Evolutionary conservation across 1,140 invertebrate species (phyloP).

Genomic region (Idris sp.): DNA sequence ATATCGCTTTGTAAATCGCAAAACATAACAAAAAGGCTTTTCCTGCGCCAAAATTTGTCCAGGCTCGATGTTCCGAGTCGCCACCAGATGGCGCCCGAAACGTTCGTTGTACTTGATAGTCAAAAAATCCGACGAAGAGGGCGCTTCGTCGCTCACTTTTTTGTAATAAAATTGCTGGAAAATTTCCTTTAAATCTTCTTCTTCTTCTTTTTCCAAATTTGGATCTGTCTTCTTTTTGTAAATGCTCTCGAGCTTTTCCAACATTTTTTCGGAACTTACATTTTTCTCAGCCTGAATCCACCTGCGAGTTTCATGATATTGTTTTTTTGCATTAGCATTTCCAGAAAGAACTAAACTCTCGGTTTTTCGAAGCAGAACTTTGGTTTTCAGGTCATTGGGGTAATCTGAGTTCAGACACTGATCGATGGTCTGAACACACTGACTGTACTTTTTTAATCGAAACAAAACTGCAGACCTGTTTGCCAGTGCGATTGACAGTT

Average conservation of each 20-base stretch:
- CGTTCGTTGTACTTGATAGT: conserved; percentile 78
- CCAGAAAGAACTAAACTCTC: conserved; percentile 45
- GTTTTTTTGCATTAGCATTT: conserved; percentile 6
- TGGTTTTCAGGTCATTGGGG: conserved; percentile 61
- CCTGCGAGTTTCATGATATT: conserved; percentile 6
- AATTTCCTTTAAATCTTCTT: not conserved
- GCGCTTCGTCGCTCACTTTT: conserved; percentile 73
- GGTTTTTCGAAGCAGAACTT: conserved; percentile 56
- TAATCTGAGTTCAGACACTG: conserved; percentile 60
- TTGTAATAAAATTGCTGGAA: conserved; percentile 18
- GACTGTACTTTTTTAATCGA: conserved; percentile 80
- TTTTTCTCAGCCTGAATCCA: conserved; percentile 42
- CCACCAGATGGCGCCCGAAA: conserved; percentile 83
- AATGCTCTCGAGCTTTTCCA: not conserved
- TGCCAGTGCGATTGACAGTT: conserved; percentile 81
- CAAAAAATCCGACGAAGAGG: conserved; percentile 81
- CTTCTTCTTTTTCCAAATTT: not conserved
- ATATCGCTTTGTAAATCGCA: not conserved
- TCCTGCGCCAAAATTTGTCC: conserved; percentile 89
- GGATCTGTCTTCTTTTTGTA: conserved; percentile 2
- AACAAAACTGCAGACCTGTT: conserved; percentile 86
- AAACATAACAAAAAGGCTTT: conserved; percentile 77
- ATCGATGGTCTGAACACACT: conserved; percentile 79
- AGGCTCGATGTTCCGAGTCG: conserved; percentile 81
- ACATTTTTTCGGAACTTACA: conserved; percentile 4